Percentiles rank a stretch among this genome's conserved stretches.
Conservation (phyloP, 2,113 vertebrate species). For the Butorides virescens region DNA sequence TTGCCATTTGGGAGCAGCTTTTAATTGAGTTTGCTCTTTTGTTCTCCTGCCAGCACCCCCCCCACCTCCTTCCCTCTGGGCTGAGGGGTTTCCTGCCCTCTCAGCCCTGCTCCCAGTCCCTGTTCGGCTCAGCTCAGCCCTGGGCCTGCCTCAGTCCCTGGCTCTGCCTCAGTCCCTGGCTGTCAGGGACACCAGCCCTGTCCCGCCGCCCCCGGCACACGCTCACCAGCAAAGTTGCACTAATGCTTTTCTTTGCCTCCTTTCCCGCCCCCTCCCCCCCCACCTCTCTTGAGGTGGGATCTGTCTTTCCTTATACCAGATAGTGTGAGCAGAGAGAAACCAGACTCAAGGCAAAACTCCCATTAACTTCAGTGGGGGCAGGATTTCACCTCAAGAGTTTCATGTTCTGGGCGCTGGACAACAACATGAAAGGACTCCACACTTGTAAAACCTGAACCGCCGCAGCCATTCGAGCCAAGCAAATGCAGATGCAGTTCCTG, state of each 20-base stretch:
- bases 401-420: slow-evolving; percentile 46
- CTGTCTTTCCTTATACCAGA: slow-evolving; percentile 32
- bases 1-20: neutral
- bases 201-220: accelerated
- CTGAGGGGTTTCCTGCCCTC: neutral
- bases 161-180: neutral
- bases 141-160: neutral
- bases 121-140: neutral
- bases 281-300: neutral
- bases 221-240: neutral
- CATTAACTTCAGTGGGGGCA: slow-evolving; percentile 41
- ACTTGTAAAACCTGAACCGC: slow-evolving; percentile 52
- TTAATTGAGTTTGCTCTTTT: neutral
- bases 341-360: slow-evolving; percentile 43
- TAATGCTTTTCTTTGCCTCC: neutral
- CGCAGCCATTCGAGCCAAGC: neutral
- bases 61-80: neutral
- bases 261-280: neutral
- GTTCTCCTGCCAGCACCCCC: neutral
- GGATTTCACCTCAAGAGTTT: slow-evolving; percentile 63
- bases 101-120: neutral
- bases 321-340: slow-evolving; percentile 56
- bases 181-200: neutral
- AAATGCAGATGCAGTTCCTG: slow-evolving; percentile 7
- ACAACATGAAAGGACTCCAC: slow-evolving; percentile 59